Evolutionary conservation across 2,113 vertebrate genomes (phyloP), one percentile per base, ranked within the genome.

Genomic region (Myiopsitta monachus): DNA sequence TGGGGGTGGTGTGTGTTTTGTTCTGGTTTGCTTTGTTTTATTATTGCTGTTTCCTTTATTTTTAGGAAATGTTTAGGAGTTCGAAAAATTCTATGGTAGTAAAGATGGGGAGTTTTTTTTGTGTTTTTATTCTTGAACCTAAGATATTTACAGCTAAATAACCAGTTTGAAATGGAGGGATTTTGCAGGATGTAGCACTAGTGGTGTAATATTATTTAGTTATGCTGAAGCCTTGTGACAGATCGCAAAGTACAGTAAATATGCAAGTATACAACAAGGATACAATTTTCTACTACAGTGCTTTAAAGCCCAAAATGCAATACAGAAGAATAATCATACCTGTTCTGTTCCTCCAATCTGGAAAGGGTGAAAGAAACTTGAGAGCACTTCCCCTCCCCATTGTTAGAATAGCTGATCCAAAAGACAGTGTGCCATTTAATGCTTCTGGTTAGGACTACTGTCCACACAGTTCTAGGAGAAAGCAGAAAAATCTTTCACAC

Each of bases 41-140:
- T n/a, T 78, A 17, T 11, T 83, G 16, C 5, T 2, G 46, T 94
- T 88, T 55, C 7, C 15, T 64, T 22, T 59, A 2, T 41, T 68
- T 85, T 92, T 62, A 59, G 55, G 33, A 59, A 59, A 59, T 62
- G 1, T 24, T 77, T 46, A 54, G 54, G 8, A 86, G 24, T 14
- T 88, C 23, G 47, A 12, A 19, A 68, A 81, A 47, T 62, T 70
- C 75, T 43, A 18, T 27, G 15, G 6, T 6, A 1, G 31, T 44
- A 5, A 78, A 67, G 11, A 30, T 2, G 9, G 1, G 66, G 5
- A 11, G 24, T 0, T 0, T 2, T 28, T 49, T 68, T 62, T 41
- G 4, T 33, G 4, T 68, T 86, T 90, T 77, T 52, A 36, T 21
- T 69, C 21, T 87, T 62, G 15, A 90, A 52, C 9, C 13, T 62